These are phyloP conservation scores for Poecile atricapillus DNA, from an alignment of 2,113 vertebrate genomes.

Conservation along the genomic window DNA sequence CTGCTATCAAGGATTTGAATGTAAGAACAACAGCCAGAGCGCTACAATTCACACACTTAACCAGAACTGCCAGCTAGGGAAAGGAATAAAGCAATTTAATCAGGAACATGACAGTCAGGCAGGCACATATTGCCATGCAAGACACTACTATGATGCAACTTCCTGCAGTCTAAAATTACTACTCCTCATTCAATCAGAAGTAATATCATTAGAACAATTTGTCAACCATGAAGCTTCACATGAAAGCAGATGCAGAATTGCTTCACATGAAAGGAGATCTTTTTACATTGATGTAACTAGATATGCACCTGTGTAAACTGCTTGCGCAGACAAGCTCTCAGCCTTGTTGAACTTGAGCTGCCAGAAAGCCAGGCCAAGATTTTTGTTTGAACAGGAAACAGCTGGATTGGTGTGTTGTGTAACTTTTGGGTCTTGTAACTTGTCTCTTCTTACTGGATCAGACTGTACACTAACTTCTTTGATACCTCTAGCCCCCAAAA, in stretches of 20 bases:
- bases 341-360: slow-evolving; percentile 46
- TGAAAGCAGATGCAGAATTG: slow-evolving; percentile 38
- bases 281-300: slow-evolving; percentile 55
- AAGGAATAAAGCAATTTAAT: neutral
- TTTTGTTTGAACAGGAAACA: slow-evolving; percentile 60
- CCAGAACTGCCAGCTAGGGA: neutral
- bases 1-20: neutral
- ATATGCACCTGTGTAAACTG: slow-evolving; percentile 67
- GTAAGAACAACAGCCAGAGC: neutral
- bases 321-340: slow-evolving; percentile 52
- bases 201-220: slow-evolving; percentile 32
- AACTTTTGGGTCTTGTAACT: slow-evolving; percentile 2
- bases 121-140: neutral
- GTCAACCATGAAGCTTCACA: slow-evolving; percentile 20
- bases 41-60: neutral
- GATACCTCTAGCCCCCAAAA: neutral
- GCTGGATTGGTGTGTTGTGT: slow-evolving; percentile 40
- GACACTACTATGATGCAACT: neutral
- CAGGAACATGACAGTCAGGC: neutral
- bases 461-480: neutral
- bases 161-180: slow-evolving; percentile 12
- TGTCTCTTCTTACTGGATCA: neutral
- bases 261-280: slow-evolving; percentile 48
- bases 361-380: slow-evolving; percentile 52
- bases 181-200: neutral